Percentiles rank a stretch among this genome's conserved stretches.
Conservation (phyloP, 2,797 vertebrate genomes). For the Sorex maritimensis region DNA sequence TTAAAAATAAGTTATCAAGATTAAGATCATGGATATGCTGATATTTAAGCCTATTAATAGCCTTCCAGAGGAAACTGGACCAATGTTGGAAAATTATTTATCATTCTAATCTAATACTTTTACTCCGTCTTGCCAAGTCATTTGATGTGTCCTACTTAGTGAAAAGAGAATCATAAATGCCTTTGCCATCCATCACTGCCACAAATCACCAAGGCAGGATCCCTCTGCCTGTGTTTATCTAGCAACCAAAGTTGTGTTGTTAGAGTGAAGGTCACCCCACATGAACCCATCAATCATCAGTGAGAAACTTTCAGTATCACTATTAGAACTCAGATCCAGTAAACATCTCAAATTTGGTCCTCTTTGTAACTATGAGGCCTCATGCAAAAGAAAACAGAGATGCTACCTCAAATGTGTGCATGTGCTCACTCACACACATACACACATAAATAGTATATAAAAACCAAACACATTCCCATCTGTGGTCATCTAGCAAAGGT, state of each 20-base stretch:
- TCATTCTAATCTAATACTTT: constrained; percentile 94
- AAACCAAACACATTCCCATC: not conserved
- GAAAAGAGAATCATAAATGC: constrained; percentile 90
- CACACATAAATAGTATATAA: accelerated
- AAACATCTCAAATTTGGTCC: constrained; percentile 79
- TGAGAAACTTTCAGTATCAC: constrained; percentile 66
- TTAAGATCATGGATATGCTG: constrained; percentile 74
- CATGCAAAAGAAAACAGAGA: not conserved
- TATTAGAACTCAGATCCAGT: constrained; percentile 76
- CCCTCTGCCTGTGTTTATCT: constrained; percentile 95
- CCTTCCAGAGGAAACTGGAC: constrained; percentile 91
- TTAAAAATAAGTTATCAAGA: constrained; percentile 69
- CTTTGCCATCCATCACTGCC: constrained; percentile 89
- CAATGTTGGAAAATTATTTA: constrained; percentile 95
- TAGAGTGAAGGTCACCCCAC: constrained; percentile 92
- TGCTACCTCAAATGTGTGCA: no score
- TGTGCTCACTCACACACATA: not conserved
- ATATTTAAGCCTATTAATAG: constrained; percentile 91
- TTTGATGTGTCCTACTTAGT: constrained; percentile 89
- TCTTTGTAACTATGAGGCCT: not conserved
- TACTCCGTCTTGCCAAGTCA: constrained; percentile 90
- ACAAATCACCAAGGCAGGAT: constrained; percentile 91
- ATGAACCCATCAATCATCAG: constrained; percentile 94
- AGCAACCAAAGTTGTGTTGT: constrained; percentile 94
- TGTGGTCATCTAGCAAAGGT: not conserved